Conservation (phyloP, 2,888 invertebrate species). For the Synanthedon vespiformis region DNA sequence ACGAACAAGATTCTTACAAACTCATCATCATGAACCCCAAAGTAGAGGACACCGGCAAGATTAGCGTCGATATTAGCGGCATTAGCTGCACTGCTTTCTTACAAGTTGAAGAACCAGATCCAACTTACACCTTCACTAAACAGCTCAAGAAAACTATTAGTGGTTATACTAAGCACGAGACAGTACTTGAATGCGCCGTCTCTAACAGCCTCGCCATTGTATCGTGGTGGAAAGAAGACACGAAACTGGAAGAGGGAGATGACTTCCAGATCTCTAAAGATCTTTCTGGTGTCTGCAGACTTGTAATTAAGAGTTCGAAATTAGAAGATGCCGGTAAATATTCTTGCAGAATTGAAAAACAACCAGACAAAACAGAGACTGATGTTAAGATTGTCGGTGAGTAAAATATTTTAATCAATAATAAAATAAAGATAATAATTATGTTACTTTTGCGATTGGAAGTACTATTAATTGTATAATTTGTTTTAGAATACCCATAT, state of each 20-base stretch:
- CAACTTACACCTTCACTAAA: slow-evolving; percentile 92
- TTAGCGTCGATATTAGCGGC: slow-evolving; percentile 94
- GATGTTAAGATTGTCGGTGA: slow-evolving; percentile 82
- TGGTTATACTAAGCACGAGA: slow-evolving; percentile 92
- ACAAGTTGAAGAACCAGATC: slow-evolving; percentile 97
- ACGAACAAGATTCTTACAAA: slow-evolving; percentile 91
- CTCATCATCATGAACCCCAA: slow-evolving; percentile 91
- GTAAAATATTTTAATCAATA: slow-evolving; percentile 16
- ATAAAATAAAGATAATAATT: not conserved
- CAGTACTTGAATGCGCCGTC: slow-evolving; percentile 91
- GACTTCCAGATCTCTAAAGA: slow-evolving; percentile 92
- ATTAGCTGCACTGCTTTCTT: slow-evolving; percentile 90
- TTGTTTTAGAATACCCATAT: slow-evolving; percentile 86
- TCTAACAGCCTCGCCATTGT: slow-evolving; percentile 94
- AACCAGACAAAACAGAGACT: slow-evolving; percentile 87
- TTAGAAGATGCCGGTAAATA: slow-evolving; percentile 92
- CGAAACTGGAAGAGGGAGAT: slow-evolving; percentile 84
- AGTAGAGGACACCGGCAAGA: slow-evolving; percentile 97
- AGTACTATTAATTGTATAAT: not conserved
- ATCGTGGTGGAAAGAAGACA: slow-evolving; percentile 90
- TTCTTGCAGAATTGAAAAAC: slow-evolving; percentile 88
- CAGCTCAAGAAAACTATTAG: slow-evolving; percentile 88
- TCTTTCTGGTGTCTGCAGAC: slow-evolving; percentile 88
- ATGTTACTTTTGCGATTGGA: not conserved
- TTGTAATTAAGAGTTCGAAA: slow-evolving; percentile 85